Evolutionary conservation across 2,888 invertebrate genomes (phyloP).

Genomic region (Netelia inedita): DNA sequence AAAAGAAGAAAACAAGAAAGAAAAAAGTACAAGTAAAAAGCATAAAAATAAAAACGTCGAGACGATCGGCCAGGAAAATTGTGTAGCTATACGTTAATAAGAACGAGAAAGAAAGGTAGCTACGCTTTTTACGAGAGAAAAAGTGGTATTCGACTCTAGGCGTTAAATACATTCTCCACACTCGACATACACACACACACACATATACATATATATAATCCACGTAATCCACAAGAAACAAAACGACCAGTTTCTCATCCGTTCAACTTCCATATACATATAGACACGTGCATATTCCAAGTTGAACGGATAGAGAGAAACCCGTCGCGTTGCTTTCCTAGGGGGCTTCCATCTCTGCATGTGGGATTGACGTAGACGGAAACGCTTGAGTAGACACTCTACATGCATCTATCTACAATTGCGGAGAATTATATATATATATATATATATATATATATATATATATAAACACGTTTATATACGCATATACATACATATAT

Average conservation of each 20-base stretch:
- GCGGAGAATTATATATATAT: constrained; percentile 25
- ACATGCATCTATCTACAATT: constrained; percentile 26
- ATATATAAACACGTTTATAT: not conserved
- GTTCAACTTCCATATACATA: constrained; percentile 4
- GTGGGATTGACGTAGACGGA: constrained; percentile 53
- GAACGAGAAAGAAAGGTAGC: not conserved
- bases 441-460: constrained; percentile 7
- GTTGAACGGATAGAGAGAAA: constrained; percentile 35
- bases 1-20: too few species aligned
- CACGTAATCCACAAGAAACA: too few species aligned
- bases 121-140: not conserved
- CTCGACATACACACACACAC: too few species aligned
- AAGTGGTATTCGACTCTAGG: not conserved
- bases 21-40: not conserved
- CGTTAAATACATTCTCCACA: too few species aligned
- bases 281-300: constrained; percentile 16
- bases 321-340: constrained; percentile 38
- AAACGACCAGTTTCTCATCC: not conserved
- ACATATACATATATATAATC: not conserved
- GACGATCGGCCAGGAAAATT: not conserved
- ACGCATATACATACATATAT: not conserved
- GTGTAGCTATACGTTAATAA: not conserved
- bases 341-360: constrained; percentile 25
- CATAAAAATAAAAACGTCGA: not conserved
- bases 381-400: constrained; percentile 43